Base-by-base conservation (phyloP, 2,113 vertebrate species). In the Dasypus novemcinctus region DNA sequence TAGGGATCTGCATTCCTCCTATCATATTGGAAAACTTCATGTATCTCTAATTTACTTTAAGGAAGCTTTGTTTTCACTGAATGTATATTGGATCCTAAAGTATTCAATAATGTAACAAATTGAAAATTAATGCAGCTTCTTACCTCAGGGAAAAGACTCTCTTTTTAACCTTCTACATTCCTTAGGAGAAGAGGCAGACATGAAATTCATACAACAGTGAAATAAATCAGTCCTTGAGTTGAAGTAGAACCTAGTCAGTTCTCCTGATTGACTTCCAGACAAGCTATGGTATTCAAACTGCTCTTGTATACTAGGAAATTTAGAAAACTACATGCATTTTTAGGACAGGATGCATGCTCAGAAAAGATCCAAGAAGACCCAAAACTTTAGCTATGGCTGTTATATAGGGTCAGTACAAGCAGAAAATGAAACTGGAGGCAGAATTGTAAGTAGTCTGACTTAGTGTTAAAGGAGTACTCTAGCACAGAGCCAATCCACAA, bases 21-120 rank as follows among this genome's bases (percentile, higher is more conserved):
- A 38, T 78, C 76, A 92, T 93, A 88, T 96, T 94, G 59, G 52
- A 88, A 88, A 95, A 94, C 85, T 95, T 97, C 63, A 78, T 79
- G 23, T 72, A 86, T 82, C 83, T 89, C 91, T 93, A 95, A 97
- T 93, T 96, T 95, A 95, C 82, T 93, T 95, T 91, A 81, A 71
- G 33, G 78, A 95, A 82, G 21, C 2, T 75, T 95, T 79, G 57
- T 85, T 95, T 88, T 93, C 75, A 86, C 57, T 61, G 63, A 84
- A 96, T 96, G 81, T 52, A 88, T 31, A 68, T 59, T 33, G 78
- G 21, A 86, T 92, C 38, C 17, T 94, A 81, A 95, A 96, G 96
- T 96, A 95, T 91, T 95, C 82, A 91, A 87, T 81, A 88, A 95
- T 61, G 59, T 79, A 86, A 66, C 78, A 94, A 96, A 82, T 94